These are phyloP conservation scores for Therioaphis trifolii DNA, from an alignment of 2,888 invertebrate species.

Conservation along the genomic window DNA sequence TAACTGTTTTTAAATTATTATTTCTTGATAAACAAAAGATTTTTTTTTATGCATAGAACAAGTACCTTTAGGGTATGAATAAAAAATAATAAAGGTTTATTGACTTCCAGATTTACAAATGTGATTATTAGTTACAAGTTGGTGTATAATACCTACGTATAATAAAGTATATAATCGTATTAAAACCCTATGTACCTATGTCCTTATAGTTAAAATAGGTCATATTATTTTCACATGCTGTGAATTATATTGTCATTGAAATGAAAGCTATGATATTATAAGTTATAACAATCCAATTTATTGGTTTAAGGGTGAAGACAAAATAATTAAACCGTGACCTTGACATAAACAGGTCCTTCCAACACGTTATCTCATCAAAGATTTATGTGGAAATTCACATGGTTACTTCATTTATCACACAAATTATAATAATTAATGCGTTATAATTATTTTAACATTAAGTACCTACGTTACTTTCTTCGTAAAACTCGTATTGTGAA, in stretches of 20 bases:
- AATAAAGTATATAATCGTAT: neutral
- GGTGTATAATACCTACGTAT: neutral
- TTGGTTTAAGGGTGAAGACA: neutral
- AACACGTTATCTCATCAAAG: neutral
- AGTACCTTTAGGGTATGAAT: neutral
- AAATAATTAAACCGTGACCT: neutral
- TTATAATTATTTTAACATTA: constrained; percentile 24
- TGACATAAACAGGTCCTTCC: neutral
- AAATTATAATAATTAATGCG: too few relatives aligned
- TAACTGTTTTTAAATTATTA: neutral
- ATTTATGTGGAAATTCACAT: neutral
- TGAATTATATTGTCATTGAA: neutral
- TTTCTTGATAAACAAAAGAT: neutral
- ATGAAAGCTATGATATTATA: constrained; percentile 4
- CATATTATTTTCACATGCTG: constrained; percentile 32
- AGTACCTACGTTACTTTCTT: neutral
- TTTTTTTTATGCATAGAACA: neutral
- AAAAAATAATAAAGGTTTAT: neutral
- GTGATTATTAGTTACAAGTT: neutral
- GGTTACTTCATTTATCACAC: too few relatives aligned
- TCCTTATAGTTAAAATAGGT: constrained; percentile 23
- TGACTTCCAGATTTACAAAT: neutral
- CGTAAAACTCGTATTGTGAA: neutral
- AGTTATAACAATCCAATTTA: constrained; percentile 18
- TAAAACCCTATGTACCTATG: constrained; percentile 18